phyloP scores from a whole-genome alignment of 2,888 invertebrate species.

The Sclerodermus sp. region DNA sequence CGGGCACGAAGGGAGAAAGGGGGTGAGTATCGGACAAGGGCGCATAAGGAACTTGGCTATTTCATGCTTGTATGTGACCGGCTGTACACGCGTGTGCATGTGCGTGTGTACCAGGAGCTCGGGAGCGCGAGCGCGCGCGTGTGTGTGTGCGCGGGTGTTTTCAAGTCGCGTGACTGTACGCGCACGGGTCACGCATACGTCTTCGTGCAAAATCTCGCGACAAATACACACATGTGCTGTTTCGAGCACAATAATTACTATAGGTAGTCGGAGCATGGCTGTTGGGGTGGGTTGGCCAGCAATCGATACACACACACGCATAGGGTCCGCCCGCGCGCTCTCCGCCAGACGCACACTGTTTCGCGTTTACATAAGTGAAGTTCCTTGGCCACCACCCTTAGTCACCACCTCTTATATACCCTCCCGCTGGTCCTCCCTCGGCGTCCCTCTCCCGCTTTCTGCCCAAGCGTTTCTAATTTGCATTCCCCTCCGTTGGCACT shows the following conservation, averaged over 20 bases:
- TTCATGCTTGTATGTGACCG: constrained; percentile 16
- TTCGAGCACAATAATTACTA: constrained; percentile 51
- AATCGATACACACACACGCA: constrained; percentile 51
- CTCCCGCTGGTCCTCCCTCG: constrained; percentile 15
- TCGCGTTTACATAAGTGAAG: constrained; percentile 53
- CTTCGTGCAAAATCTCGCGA: constrained; percentile 48
- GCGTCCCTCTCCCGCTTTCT: constrained; percentile 38
- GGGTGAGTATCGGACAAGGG: constrained; percentile 48
- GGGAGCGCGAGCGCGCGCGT: neutral
- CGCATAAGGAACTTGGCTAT: constrained; percentile 44
- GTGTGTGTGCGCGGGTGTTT: neutral
- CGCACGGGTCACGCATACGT: constrained; percentile 34
- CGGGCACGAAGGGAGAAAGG: no score
- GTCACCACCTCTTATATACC: constrained; percentile 40
- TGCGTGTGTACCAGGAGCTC: constrained; percentile 13
- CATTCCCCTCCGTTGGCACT: constrained; percentile 55
- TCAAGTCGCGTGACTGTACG: constrained; percentile 1
- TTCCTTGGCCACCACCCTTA: constrained; percentile 50
- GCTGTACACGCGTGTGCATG: neutral
- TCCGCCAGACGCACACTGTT: constrained; percentile 31
- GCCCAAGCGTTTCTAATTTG: constrained; percentile 57
- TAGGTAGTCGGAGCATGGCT: constrained; percentile 37
- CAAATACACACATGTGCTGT: constrained; percentile 50
- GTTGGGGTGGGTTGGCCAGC: constrained; percentile 48
- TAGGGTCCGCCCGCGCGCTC: constrained; percentile 10